Percentiles rank a stretch among this genome's conserved stretches.
phyloP scores from a whole-genome alignment of 2,797 vertebrate genomes.

The Erpetoichthys calabaricus region DNA sequence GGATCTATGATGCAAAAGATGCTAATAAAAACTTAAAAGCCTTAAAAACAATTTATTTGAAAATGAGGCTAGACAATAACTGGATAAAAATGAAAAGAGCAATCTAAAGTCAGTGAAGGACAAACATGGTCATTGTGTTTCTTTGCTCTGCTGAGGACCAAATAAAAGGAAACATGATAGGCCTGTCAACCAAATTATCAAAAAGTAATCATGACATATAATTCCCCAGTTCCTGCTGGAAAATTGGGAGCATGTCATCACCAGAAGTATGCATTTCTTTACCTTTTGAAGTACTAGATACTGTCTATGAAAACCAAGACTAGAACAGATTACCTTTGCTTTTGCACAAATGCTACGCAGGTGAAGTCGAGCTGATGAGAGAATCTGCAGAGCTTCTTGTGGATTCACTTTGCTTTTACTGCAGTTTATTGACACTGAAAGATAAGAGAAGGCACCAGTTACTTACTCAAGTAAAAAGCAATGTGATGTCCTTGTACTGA shows the following conservation, averaged over 20 bases:
- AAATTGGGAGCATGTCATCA: no score
- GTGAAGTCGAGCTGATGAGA: slow-evolving; percentile 80
- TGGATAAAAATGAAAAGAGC: no score
- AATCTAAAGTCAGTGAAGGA: no score
- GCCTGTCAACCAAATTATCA: no score
- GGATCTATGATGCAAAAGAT: not conserved
- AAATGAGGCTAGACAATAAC: no score
- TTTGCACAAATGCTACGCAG: slow-evolving; percentile 68
- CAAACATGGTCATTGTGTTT: no score
- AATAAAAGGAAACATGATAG: no score
- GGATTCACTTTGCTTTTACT: slow-evolving; percentile 55
- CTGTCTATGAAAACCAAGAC: not conserved
- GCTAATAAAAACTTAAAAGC: not conserved
- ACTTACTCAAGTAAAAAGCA: not conserved
- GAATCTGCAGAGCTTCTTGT: slow-evolving; percentile 66
- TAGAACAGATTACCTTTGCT: slow-evolving; percentile 62
- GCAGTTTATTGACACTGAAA: slow-evolving; percentile 72
- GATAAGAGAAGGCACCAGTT: not conserved
- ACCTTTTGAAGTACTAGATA: not conserved
- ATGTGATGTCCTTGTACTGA: not conserved
- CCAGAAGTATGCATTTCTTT: no score
- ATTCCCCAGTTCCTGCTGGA: no score
- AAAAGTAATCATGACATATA: no score
- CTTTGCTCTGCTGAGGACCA: no score
- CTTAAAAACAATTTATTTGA: no score